Conservation (phyloP, 2,113 vertebrate species). For the Takifugu flavidus region DNA sequence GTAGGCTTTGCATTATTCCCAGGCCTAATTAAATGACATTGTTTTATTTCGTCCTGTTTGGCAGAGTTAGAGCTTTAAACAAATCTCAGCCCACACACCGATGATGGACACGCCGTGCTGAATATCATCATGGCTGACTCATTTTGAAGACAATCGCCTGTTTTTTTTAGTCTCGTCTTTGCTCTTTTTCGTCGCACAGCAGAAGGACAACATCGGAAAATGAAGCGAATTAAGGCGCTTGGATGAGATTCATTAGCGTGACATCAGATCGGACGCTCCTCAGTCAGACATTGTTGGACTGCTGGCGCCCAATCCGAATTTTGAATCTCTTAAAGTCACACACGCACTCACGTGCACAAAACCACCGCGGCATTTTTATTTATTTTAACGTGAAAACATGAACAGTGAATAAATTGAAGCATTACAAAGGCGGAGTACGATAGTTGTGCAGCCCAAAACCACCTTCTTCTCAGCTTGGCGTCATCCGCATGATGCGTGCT, state of each 20-base stretch:
- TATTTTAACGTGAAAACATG: background rate
- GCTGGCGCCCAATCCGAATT: conserved; percentile 1
- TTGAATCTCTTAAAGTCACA: background rate
- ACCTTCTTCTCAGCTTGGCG: background rate
- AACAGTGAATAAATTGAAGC: conserved; percentile 4
- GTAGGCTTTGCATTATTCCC: conserved; percentile 43
- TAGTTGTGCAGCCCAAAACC: background rate
- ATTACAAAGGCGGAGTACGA: background rate
- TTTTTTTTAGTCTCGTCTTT: conserved; percentile 21
- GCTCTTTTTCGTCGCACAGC: conserved; percentile 3
- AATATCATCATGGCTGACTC: conserved; percentile 49
- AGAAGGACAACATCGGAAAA: background rate
- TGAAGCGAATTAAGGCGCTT: conserved; percentile 4
- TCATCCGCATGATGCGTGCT: background rate
- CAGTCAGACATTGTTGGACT: background rate
- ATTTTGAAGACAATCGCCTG: conserved; percentile 38
- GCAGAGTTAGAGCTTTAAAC: conserved; percentile 50
- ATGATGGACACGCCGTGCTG: conserved; percentile 16
- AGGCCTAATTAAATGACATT: conserved; percentile 62
- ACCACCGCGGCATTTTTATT: too few species aligned
- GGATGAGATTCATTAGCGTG: conserved; percentile 2
- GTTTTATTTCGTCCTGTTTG: conserved; percentile 26
- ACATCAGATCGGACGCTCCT: background rate
- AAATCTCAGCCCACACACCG: conserved; percentile 30
- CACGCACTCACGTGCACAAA: background rate